phyloP scores from a whole-genome alignment of 2,888 invertebrate species.

The Amphipyra tragopoginis region DNA sequence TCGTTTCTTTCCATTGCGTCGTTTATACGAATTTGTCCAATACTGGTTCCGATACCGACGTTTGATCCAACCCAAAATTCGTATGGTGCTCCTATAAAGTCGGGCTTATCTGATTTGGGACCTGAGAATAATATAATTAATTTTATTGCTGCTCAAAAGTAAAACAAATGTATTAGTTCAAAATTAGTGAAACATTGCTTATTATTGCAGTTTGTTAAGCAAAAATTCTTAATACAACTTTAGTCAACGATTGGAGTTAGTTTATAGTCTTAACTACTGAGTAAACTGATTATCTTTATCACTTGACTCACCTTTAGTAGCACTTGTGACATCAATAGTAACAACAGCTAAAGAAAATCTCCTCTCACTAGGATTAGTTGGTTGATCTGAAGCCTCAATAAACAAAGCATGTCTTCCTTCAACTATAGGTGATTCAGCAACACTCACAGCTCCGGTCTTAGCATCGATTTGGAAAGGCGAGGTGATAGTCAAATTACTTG shows the following conservation, averaged over 20 bases:
- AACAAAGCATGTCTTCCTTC: conserved; percentile 94
- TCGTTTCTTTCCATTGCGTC: conserved; percentile 92
- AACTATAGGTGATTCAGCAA: conserved; percentile 91
- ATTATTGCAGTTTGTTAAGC: no score
- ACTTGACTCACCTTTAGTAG: conserved; percentile 79
- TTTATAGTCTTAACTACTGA: not conserved
- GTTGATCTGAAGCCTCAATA: conserved; percentile 95
- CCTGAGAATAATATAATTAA: conserved; percentile 72
- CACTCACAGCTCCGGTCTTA: conserved; percentile 92
- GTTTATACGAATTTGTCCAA: conserved; percentile 95
- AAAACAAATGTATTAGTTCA: no score
- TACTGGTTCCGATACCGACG: conserved; percentile 95
- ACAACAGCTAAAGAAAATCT: conserved; percentile 96
- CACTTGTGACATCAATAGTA: conserved; percentile 93
- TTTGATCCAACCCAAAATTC: conserved; percentile 97
- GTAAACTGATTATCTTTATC: not conserved
- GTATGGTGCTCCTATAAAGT: conserved; percentile 95
- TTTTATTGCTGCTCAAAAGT: no score
- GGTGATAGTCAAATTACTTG: conserved; percentile 91
- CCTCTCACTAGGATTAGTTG: conserved; percentile 95
- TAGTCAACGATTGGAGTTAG: no score
- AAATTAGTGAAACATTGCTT: no score
- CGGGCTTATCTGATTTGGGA: conserved; percentile 90
- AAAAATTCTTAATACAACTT: no score
- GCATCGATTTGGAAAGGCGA: conserved; percentile 93